These are phyloP conservation scores for Gadus chalcogrammus DNA, from an alignment of 2,113 vertebrate species.

Conservation along the genomic window DNA sequence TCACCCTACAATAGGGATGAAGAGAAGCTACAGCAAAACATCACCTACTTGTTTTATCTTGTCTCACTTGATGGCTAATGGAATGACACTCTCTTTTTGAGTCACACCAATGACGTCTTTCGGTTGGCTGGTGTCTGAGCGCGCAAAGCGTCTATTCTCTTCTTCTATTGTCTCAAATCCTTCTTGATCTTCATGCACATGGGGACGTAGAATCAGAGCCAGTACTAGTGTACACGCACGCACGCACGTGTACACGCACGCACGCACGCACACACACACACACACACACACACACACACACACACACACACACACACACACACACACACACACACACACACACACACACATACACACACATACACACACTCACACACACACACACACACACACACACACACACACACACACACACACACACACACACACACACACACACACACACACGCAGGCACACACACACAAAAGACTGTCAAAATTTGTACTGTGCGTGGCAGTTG, in stretches of 20 bases:
- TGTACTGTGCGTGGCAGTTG: neutral
- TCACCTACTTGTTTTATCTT: too few species aligned
- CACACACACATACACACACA: neutral
- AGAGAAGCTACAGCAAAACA: too few species aligned
- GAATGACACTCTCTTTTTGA: too few species aligned
- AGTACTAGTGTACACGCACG: neutral
- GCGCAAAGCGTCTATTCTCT: too few species aligned
- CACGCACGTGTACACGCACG: neutral
- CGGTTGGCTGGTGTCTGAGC: too few species aligned
- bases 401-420: neutral
- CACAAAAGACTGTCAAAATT: neutral
- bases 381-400: constrained; percentile 4
- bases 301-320: constrained; percentile 10
- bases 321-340: constrained; percentile 13
- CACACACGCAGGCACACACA: constrained; percentile 12
- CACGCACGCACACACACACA: constrained; percentile 8
- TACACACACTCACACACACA: constrained; percentile 2
- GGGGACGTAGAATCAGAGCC: neutral
- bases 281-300: neutral
- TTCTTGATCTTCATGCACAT: neutral
- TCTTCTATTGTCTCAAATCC: too few species aligned
- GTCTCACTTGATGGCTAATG: too few species aligned
- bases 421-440: constrained; percentile 20
- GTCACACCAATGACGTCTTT: too few species aligned
- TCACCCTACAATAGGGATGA: too few species aligned